Evolutionary conservation across 2,113 vertebrate species (phyloP).

Genomic region (Seriola aureovittata): DNA sequence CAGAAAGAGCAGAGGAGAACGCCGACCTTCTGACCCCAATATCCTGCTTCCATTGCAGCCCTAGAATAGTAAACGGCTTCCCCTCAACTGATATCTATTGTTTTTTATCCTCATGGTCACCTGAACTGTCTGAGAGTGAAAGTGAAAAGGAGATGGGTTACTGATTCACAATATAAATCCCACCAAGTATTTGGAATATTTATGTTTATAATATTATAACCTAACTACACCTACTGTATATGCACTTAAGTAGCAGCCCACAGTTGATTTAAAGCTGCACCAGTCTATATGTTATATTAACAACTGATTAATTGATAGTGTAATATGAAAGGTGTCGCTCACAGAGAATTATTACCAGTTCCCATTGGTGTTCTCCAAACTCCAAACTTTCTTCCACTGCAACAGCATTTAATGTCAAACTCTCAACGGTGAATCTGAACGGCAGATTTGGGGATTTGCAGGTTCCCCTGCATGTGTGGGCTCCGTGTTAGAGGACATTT

Average conservation of each 20-base stretch:
- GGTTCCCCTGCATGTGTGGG: background rate
- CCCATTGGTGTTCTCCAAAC: no score
- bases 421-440: background rate
- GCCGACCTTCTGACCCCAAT: slow-evolving; percentile 35
- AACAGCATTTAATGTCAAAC: background rate
- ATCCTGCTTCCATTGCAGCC: slow-evolving; percentile 15
- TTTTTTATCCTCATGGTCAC: background rate
- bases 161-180: background rate
- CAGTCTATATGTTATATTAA: no score
- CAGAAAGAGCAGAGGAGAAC: slow-evolving; percentile 1
- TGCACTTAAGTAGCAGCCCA: no score
- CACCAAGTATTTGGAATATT: background rate
- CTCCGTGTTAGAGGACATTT: background rate
- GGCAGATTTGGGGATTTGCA: background rate
- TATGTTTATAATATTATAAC: background rate
- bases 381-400: no score
- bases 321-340: no score
- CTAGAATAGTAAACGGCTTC: background rate
- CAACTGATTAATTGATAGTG: no score
- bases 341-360: no score
- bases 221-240: no score
- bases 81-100: background rate
- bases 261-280: background rate
- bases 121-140: background rate
- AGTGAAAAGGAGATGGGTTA: background rate